A percentile compares a stretch with the other conserved stretches of the same genome.
phyloP scores from a whole-genome alignment of 1,140 invertebrate genomes.

The Drosophila burlai region DNA sequence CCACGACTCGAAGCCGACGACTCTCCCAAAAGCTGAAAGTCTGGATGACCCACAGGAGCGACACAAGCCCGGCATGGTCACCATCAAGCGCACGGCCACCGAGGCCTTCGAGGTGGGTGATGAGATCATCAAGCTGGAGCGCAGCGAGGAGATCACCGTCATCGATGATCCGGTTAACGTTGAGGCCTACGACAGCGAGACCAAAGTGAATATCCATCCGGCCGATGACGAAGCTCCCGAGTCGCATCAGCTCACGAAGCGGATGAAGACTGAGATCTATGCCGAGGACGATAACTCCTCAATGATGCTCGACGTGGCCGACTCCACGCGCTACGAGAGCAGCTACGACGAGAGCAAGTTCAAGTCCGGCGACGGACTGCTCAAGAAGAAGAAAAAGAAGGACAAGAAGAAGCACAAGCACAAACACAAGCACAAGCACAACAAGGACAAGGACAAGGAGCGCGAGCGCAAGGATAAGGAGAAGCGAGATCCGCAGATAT shows the following conservation, averaged over 20 bases:
- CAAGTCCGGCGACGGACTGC: conserved; percentile 66
- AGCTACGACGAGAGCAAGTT: conserved; percentile 69
- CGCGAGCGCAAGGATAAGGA: conserved; percentile 86
- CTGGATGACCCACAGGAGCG: conserved; percentile 39
- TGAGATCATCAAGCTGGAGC: conserved; percentile 76
- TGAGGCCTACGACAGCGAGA: conserved; percentile 64
- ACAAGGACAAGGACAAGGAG: conserved; percentile 87
- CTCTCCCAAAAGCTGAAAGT: not conserved
- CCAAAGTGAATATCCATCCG: conserved; percentile 50
- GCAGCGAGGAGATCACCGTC: conserved; percentile 70
- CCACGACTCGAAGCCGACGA: conserved; percentile 33
- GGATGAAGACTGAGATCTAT: conserved; percentile 51
- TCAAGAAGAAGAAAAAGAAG: conserved; percentile 92
- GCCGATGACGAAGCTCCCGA: conserved; percentile 35
- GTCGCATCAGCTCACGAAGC: conserved; percentile 50
- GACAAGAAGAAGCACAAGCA: conserved; percentile 94
- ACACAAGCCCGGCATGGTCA: conserved; percentile 66
- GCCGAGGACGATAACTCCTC: conserved; percentile 72
- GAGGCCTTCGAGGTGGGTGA: conserved; percentile 79
- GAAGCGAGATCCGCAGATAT: conserved; percentile 84
- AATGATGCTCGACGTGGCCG: conserved; percentile 61
- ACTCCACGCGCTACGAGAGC: conserved; percentile 61
- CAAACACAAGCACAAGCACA: conserved; percentile 91
- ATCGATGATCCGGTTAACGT: conserved; percentile 63
- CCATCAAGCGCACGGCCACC: conserved; percentile 76